A percentile compares a stretch with the other conserved stretches of the same genome.
Conservation (phyloP, 1,140 invertebrate genomes). For the Zophobas atratus region DNA sequence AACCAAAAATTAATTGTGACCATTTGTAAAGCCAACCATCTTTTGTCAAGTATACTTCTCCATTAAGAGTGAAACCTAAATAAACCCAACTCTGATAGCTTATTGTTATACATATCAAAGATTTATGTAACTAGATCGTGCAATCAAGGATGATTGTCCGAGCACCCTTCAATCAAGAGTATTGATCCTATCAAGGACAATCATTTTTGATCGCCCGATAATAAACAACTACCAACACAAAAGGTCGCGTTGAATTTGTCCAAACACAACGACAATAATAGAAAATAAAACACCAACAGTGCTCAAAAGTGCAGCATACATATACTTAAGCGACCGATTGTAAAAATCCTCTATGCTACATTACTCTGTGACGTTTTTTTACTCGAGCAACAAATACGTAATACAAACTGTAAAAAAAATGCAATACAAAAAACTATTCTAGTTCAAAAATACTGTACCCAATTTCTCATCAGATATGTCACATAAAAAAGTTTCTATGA, state of each 20-base stretch:
- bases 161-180: neutral
- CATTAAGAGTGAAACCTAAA: constrained; percentile 63
- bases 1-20: constrained; percentile 72
- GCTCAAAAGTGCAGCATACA: constrained; percentile 26
- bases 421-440: constrained; percentile 42
- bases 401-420: constrained; percentile 7
- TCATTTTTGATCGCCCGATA: constrained; percentile 1
- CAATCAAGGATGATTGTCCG: constrained; percentile 14
- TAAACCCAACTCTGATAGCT: constrained; percentile 36
- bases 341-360: neutral
- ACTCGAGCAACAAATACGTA: constrained; percentile 1
- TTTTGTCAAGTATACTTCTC: constrained; percentile 67
- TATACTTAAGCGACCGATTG: constrained; percentile 16
- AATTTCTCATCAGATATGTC: constrained; percentile 66
- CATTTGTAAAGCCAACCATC: constrained; percentile 79
- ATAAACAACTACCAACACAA: neutral
- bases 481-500: constrained; percentile 76
- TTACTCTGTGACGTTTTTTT: neutral
- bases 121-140: neutral
- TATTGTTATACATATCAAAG: neutral
- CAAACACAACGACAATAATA: neutral
- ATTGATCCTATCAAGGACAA: neutral
- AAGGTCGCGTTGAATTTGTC: neutral
- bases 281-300: constrained; percentile 21
- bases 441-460: constrained; percentile 57